These are phyloP conservation scores for Drosophila asahinai DNA, from an alignment of 1,140 invertebrate genomes.

Conservation along the genomic window DNA sequence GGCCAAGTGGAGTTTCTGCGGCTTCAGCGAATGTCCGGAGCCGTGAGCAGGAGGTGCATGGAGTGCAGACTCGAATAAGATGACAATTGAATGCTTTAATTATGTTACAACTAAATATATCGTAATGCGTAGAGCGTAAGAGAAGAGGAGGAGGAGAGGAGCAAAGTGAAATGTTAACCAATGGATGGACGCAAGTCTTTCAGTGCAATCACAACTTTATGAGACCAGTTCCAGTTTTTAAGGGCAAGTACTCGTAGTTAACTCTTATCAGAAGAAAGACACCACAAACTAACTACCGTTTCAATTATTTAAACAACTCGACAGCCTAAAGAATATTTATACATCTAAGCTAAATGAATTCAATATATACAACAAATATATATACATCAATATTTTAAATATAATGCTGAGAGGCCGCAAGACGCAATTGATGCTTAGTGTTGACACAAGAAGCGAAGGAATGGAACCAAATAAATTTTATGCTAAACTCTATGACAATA, in stretches of 20 bases:
- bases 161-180: conserved; percentile 59
- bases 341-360: conserved; percentile 61
- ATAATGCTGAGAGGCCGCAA: conserved; percentile 30
- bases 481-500: conserved; percentile 42
- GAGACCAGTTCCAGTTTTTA: conserved; percentile 70
- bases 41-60: conserved; percentile 11
- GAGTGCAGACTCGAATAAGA: conserved; percentile 33
- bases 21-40: conserved; percentile 85
- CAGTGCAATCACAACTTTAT: conserved; percentile 68
- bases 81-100: conserved; percentile 77
- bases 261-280: conserved; percentile 41
- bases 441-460: conserved; percentile 44
- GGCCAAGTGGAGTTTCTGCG: conserved; percentile 89
- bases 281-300: conserved; percentile 68
- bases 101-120: conserved; percentile 59
- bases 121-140: conserved; percentile 56
- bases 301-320: conserved; percentile 74
- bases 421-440: conserved; percentile 57
- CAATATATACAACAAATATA: conserved; percentile 59
- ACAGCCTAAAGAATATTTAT: conserved; percentile 31
- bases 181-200: conserved; percentile 53
- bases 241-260: conserved; percentile 55
- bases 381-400: conserved; percentile 50
- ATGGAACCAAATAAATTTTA: conserved; percentile 79
- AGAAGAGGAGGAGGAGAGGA: conserved; percentile 17